phyloP scores from a whole-genome alignment of 2,797 vertebrate species.

The Centroberyx gerrardi region DNA sequence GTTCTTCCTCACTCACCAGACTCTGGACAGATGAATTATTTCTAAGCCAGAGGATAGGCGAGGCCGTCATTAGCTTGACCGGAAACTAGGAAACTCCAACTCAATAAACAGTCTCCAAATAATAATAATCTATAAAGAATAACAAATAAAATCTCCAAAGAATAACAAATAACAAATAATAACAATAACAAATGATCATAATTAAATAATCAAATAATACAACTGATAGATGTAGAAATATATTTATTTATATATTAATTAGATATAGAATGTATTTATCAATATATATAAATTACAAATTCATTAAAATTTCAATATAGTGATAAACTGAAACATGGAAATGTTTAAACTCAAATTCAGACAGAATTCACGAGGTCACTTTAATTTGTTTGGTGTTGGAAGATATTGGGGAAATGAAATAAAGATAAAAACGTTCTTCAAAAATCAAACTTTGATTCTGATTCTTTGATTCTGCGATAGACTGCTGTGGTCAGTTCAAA shows the following conservation, averaged over 20 bases:
- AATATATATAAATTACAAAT: slow-evolving; percentile 33
- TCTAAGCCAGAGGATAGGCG: neutral
- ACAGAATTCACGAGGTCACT: neutral
- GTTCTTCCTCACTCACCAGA: too few relatives aligned
- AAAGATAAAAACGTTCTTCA: slow-evolving; percentile 39
- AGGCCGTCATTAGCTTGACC: too few relatives aligned
- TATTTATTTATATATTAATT: slow-evolving; percentile 62
- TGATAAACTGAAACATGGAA: slow-evolving; percentile 15
- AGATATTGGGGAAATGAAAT: neutral
- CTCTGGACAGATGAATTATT: neutral
- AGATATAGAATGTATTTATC: slow-evolving; percentile 43
- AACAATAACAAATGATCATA: neutral
- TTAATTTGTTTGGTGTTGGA: slow-evolving; percentile 3
- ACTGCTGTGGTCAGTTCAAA: neutral
- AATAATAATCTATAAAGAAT: too few relatives aligned
- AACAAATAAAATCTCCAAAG: too few relatives aligned
- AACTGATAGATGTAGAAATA: slow-evolving; percentile 41
- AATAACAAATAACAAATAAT: neutral
- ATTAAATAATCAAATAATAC: slow-evolving; percentile 23
- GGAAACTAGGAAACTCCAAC: neutral
- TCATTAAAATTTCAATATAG: slow-evolving; percentile 8
- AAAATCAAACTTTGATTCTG: neutral
- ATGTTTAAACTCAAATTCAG: slow-evolving; percentile 6
- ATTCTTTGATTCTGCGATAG: neutral
- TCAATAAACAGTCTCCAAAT: neutral